These are phyloP conservation scores for Peromyscus nudipes DNA, from an alignment of 2,797 vertebrate species.

Conservation along the genomic window DNA sequence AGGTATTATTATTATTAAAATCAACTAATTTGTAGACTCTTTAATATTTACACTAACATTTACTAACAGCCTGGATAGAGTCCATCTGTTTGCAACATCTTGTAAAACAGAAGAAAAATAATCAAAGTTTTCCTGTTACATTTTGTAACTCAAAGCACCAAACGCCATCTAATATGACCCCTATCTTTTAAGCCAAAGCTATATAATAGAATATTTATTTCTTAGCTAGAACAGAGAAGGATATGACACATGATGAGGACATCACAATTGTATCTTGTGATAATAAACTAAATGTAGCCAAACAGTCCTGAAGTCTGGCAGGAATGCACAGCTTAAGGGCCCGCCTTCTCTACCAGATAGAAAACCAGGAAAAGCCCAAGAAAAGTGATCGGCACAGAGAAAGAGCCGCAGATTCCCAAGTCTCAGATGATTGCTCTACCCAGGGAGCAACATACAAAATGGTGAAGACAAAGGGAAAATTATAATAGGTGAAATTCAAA, in stretches of 20 bases:
- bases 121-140: not conserved
- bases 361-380: not conserved
- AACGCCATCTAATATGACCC: not conserved
- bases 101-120: not conserved
- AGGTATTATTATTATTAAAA: not conserved
- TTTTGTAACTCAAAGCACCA: slow-evolving; percentile 34
- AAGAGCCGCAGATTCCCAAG: not conserved
- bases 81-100: not conserved
- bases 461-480: not conserved
- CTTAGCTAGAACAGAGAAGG: not conserved
- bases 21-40: not conserved
- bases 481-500: not conserved
- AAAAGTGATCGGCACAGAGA: not conserved
- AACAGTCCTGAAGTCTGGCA: not conserved
- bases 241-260: not conserved
- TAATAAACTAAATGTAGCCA: not conserved
- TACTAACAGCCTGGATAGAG: not conserved
- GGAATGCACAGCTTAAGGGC: not conserved
- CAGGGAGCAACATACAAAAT: not conserved
- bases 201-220: slow-evolving; percentile 32
- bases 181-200: not conserved
- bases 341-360: not conserved
- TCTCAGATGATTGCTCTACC: not conserved
- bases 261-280: not conserved
- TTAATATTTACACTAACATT: not conserved